Base-by-base conservation (phyloP, 2,888 invertebrate genomes). In the Hypomecis atomaria region DNA sequence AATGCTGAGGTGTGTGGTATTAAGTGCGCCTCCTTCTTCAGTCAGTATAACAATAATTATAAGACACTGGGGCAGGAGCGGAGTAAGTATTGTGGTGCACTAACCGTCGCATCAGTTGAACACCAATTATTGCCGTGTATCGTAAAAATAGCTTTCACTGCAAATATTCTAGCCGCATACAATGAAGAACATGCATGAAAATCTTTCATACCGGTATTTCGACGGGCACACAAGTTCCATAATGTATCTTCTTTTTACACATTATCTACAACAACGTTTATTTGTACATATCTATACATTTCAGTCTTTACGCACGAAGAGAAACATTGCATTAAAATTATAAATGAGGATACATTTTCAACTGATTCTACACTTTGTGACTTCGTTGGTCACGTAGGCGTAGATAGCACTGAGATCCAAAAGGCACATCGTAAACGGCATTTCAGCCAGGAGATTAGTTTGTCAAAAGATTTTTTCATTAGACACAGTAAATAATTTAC, bases 371-470 rank as follows among this genome's bases (percentile, higher is more conserved):
- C 71, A 69, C 62, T 69, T 69, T 63, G 66, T 60, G 72, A 72
- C 71, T 65, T 23, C 55, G 63, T 78, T 79, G 79, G 83, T 83
- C 85, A 85, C 87, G 81, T 78, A 78, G 65, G 71, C 86, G 82
- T 78, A 78, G 67, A 71, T 75, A 70, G 70, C 73, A 76, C 76
- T 72, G 75, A 72, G 74, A 75, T 69, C 73, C 70, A 82, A 89
- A 65, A 88, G 89, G 89, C 89, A 89, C 90, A 82, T 85, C 77
- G 79, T 78, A 77, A 72, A 82, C 80, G 87, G 86, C 88, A 74
- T 75, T 66, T 69, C 71, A 71, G 81, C 82, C 77, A 76, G 73
- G 72, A 61, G 69, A 60, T 61, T 53, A 23, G 53, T 60, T 65
- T 36, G 60, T 40, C 43, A 4, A 60, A 52, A 52, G 64, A 49